Evolutionary conservation across 2,888 invertebrate genomes (phyloP).

Genomic region (Chironomus riparius): DNA sequence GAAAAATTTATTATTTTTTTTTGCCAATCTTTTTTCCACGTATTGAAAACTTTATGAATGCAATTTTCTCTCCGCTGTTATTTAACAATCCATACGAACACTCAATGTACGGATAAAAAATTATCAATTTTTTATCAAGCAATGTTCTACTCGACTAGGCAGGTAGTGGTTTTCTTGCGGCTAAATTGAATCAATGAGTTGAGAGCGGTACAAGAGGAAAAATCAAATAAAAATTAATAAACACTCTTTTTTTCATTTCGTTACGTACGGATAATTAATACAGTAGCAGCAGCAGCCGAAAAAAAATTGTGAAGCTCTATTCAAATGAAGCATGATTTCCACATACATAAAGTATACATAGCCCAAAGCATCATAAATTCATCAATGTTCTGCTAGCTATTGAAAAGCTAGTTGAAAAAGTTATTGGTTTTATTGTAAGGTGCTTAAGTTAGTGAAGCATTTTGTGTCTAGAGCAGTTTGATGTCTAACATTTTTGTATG

Average conservation of each 20-base stretch:
- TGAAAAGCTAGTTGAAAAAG: background rate
- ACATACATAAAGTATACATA: background rate
- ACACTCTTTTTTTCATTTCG: conserved; percentile 6
- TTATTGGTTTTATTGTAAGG: no score
- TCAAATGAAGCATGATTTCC: conserved; percentile 16
- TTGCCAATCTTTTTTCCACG: conserved; percentile 2
- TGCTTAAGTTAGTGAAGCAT: no score
- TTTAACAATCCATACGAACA: background rate
- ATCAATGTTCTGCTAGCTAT: background rate
- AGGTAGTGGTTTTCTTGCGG: background rate
- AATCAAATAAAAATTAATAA: conserved; percentile 21
- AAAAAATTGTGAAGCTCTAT: background rate
- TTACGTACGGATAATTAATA: background rate
- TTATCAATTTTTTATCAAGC: background rate
- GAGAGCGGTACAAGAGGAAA: background rate
- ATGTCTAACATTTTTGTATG: no score
- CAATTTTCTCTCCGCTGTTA: background rate
- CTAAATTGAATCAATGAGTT: background rate
- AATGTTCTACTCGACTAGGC: background rate
- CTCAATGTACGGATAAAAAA: background rate
- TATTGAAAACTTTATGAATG: conserved; percentile 14
- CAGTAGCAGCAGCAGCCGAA: background rate
- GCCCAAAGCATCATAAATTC: conserved; percentile 14
- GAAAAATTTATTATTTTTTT: conserved; percentile 3
- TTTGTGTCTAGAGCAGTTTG: no score